Conservation (phyloP, 2,797 vertebrate species). For the Pseudocheirus occidentalis region DNA sequence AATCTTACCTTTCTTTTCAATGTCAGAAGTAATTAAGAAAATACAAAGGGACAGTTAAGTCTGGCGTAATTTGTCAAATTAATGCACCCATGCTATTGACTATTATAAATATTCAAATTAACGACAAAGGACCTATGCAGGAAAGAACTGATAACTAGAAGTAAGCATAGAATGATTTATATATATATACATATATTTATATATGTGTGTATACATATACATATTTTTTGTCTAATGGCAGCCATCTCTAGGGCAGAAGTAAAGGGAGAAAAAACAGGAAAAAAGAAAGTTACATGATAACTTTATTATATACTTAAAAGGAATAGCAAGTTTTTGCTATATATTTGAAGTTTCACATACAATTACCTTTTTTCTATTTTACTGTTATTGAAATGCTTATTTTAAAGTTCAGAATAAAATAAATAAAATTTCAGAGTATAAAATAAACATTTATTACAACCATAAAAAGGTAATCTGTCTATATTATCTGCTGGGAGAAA, state of each 20-base stretch:
- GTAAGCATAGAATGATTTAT: neutral
- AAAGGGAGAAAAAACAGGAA: neutral
- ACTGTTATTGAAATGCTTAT: neutral
- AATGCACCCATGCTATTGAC: neutral
- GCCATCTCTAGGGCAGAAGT: too few relatives aligned
- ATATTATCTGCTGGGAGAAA: neutral
- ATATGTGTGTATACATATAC: neutral
- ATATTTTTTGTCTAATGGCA: neutral
- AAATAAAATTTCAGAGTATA: neutral
- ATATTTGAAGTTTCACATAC: neutral
- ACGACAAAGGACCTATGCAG: neutral
- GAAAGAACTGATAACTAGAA: neutral
- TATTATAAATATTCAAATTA: neutral
- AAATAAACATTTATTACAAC: neutral
- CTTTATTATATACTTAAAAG: neutral
- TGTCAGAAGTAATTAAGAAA: constrained; percentile 55
- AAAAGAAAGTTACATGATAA: neutral
- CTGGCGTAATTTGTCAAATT: constrained; percentile 49
- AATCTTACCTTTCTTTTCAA: constrained; percentile 45
- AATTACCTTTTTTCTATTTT: neutral
- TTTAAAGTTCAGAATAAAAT: neutral
- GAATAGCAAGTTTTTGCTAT: neutral
- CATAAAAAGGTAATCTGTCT: constrained; percentile 3
- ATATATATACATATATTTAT: neutral
- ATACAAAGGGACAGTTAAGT: constrained; percentile 2